These are phyloP conservation scores for Rhadinocentrus ornatus DNA, from an alignment of 2,797 vertebrate species.

Conservation along the genomic window DNA sequence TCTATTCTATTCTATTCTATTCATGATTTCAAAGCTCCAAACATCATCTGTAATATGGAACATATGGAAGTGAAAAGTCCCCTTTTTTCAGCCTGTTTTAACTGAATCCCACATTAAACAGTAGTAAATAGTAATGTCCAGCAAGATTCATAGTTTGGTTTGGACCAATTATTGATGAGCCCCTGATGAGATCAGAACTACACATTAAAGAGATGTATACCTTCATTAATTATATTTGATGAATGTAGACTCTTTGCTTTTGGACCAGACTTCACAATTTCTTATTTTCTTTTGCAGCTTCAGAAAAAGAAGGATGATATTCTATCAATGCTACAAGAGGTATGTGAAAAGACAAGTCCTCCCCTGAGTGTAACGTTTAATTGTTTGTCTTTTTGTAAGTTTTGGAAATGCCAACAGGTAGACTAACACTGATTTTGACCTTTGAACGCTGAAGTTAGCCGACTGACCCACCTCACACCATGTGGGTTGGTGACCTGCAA, in stretches of 20 bases:
- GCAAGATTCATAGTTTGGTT: neutral
- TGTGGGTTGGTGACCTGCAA: constrained; percentile 29
- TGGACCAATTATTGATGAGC: neutral
- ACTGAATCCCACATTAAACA: neutral
- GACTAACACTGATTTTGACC: constrained; percentile 18
- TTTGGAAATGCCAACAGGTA: neutral
- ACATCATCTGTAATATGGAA: neutral
- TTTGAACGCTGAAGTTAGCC: constrained; percentile 2
- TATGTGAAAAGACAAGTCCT: constrained; percentile 54
- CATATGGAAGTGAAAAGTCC: neutral
- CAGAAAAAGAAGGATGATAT: constrained; percentile 84
- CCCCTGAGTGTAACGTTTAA: neutral
- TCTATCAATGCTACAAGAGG: constrained; percentile 83
- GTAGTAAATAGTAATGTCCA: neutral
- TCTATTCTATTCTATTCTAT: too few relatives aligned
- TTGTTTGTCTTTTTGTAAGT: neutral
- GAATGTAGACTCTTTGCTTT: neutral
- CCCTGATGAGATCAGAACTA: neutral
- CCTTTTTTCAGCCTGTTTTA: neutral
- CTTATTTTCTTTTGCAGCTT: constrained; percentile 66
- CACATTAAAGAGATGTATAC: neutral
- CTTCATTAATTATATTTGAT: neutral
- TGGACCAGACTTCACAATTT: neutral
- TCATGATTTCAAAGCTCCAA: neutral
- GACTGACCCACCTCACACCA: constrained; percentile 7